Conservation (phyloP, 2,888 invertebrate species). For the Urechis unicinctus region DNA sequence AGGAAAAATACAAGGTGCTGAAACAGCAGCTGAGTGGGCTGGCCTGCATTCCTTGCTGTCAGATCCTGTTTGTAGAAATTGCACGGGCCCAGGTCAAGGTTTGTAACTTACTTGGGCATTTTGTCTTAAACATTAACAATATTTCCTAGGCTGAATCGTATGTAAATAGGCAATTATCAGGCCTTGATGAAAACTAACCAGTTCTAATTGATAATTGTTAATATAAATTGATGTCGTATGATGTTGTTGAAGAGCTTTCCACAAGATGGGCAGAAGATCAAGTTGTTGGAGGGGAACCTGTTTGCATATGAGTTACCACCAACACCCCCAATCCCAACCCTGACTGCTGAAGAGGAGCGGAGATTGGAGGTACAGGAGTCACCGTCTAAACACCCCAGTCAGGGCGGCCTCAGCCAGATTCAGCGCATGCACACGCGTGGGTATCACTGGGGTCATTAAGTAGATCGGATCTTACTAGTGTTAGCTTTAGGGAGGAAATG, state of each 20-base stretch:
- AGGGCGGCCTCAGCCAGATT: conserved; percentile 11
- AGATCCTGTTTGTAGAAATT: conserved; percentile 68
- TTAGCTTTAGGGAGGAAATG: too few relatives aligned
- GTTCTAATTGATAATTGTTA: too few relatives aligned
- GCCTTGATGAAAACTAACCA: too few relatives aligned
- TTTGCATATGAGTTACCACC: conserved; percentile 67
- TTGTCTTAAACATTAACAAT: too few relatives aligned
- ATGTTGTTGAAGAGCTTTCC: conserved; percentile 48
- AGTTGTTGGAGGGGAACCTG: conserved; percentile 51
- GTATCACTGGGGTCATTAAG: too few relatives aligned
- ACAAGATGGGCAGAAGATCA: conserved; percentile 51
- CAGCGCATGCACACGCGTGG: conserved; percentile 5
- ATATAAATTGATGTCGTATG: too few relatives aligned
- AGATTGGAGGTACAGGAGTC: not conserved
- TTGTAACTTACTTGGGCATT: not conserved
- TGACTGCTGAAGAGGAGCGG: conserved; percentile 35
- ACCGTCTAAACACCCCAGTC: not conserved
- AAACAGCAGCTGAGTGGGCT: conserved; percentile 61
- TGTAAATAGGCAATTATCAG: too few relatives aligned
- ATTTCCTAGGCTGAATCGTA: too few relatives aligned
- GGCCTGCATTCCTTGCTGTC: conserved; percentile 46
- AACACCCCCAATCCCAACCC: conserved; percentile 31
- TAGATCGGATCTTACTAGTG: too few relatives aligned
- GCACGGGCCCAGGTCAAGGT: conserved; percentile 64
- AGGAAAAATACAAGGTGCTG: conserved; percentile 71